phyloP scores from a whole-genome alignment of 64 coral and sea anemone genomes.

The Dendronephthya gigantea region DNA sequence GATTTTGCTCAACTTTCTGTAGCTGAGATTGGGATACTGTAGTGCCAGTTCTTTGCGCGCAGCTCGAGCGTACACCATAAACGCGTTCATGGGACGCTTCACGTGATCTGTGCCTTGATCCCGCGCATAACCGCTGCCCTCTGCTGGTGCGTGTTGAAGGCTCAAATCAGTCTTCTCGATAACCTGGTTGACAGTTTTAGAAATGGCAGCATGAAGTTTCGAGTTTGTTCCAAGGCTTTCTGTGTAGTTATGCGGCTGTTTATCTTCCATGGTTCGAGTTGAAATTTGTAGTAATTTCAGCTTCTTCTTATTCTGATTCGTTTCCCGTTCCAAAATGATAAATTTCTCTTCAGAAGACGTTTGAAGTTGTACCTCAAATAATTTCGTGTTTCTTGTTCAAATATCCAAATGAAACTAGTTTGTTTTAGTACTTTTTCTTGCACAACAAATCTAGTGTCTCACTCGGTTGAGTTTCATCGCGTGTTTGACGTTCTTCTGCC shows the following conservation, averaged over 20 bases:
- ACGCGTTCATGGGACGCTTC: not conserved
- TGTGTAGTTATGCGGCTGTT: not conserved
- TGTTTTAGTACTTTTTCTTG: not conserved
- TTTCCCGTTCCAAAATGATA: not conserved
- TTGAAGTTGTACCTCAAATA: not conserved
- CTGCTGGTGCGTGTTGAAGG: not conserved
- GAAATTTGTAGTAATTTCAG: not conserved
- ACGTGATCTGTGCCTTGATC: not conserved
- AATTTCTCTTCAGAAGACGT: not conserved
- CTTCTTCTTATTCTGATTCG: not conserved
- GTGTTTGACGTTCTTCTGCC: not conserved
- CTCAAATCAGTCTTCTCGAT: slow-evolving; percentile 5
- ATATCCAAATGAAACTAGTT: not conserved
- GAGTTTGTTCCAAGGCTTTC: not conserved
- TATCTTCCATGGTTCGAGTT: not conserved
- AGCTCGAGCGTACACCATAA: slow-evolving; percentile 8
- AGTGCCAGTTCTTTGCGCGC: slow-evolving; percentile 12
- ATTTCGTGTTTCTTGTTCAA: not conserved
- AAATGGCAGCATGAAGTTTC: slow-evolving; percentile 3
- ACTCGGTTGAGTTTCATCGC: not conserved
- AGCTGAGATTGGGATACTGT: slow-evolving; percentile 6
- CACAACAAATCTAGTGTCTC: not conserved
- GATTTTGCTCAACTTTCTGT: slow-evolving; percentile 21
- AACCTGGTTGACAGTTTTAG: not conserved
- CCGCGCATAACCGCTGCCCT: not conserved